These are phyloP conservation scores for Bubo blakistoni DNA, from an alignment of 2,113 vertebrate genomes.

Conservation along the genomic window DNA sequence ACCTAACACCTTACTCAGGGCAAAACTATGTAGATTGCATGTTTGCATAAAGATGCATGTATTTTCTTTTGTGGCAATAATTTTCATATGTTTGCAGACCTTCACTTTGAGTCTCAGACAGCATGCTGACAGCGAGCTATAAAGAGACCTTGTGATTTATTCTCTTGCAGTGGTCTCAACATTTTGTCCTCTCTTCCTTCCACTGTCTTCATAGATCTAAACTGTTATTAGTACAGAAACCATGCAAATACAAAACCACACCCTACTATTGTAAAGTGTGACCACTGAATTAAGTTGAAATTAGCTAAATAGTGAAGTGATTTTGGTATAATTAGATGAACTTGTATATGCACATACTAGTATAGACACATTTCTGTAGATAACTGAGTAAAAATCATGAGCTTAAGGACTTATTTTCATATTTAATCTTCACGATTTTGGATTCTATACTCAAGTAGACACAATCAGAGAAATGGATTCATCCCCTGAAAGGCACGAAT, in stretches of 20 bases:
- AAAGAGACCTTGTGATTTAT: neutral
- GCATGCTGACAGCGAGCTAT: neutral
- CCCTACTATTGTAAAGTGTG: neutral
- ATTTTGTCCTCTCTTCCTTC: neutral
- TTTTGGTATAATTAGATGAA: neutral
- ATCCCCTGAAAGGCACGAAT: neutral
- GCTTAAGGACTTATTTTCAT: neutral
- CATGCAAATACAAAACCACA: neutral
- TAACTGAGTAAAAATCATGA: neutral
- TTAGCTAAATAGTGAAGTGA: neutral
- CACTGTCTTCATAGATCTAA: neutral
- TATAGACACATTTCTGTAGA: neutral
- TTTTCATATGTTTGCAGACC: neutral
- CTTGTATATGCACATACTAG: neutral
- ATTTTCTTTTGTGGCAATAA: neutral
- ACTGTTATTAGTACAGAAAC: neutral
- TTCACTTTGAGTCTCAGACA: neutral
- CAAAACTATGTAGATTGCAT: neutral
- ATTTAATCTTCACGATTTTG: neutral
- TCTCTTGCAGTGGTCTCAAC: neutral
- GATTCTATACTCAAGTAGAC: neutral
- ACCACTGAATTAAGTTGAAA: neutral
- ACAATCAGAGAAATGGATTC: neutral
- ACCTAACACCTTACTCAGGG: neutral
- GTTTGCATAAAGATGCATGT: neutral